Percentiles rank a stretch among this genome's conserved stretches.
Evolutionary conservation across 2,888 invertebrate species (phyloP).

Genomic region (Leucoma salicis): DNA sequence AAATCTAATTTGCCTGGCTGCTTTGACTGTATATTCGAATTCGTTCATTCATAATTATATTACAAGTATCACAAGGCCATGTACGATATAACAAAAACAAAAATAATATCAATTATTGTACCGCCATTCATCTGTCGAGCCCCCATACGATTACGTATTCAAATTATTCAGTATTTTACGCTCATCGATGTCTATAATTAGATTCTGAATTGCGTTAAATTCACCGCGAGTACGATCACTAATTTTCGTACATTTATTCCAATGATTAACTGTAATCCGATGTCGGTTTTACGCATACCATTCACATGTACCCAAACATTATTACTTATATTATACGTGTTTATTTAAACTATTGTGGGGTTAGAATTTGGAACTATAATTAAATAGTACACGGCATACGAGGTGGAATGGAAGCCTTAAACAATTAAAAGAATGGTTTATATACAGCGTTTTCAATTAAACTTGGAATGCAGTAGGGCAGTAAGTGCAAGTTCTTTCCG

Average conservation of each 20-base stretch:
- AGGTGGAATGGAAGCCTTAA: slow-evolving; percentile 44
- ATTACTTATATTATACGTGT: slow-evolving; percentile 32
- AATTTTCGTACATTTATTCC: slow-evolving; percentile 75
- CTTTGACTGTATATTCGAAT: no score
- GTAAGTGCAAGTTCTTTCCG: slow-evolving; percentile 52
- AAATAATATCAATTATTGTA: slow-evolving; percentile 30
- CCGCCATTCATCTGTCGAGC: slow-evolving; percentile 23
- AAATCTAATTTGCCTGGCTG: no score
- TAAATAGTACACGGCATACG: slow-evolving; percentile 41
- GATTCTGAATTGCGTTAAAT: slow-evolving; percentile 74
- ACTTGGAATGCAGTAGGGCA: slow-evolving; percentile 61
- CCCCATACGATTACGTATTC: slow-evolving; percentile 44
- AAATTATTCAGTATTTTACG: slow-evolving; percentile 75
- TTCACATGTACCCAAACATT: slow-evolving; percentile 39
- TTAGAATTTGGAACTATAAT: slow-evolving; percentile 44
- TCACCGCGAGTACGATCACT: slow-evolving; percentile 61
- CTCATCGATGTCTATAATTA: slow-evolving; percentile 75
- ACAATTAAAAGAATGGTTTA: slow-evolving; percentile 68
- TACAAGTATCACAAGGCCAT: no score
- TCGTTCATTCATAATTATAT: no score
- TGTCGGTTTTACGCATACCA: slow-evolving; percentile 53
- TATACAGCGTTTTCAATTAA: slow-evolving; percentile 76
- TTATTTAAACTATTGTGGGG: slow-evolving; percentile 34
- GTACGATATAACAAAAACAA: no score
- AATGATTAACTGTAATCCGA: slow-evolving; percentile 69